These are phyloP conservation scores for Rhodophaea formosa DNA, from an alignment of 2,888 invertebrate species.

Conservation along the genomic window DNA sequence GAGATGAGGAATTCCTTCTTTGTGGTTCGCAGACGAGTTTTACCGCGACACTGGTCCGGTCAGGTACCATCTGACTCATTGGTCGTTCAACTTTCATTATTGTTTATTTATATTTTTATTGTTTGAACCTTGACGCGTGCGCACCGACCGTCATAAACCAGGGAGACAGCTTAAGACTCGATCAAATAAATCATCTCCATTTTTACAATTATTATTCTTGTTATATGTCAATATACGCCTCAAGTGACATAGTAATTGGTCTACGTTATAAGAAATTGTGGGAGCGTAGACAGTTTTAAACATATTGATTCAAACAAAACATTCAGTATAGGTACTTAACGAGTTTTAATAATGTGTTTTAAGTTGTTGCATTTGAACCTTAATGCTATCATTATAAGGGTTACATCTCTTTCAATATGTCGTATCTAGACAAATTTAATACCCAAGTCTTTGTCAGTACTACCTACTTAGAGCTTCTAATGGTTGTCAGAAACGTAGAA, in stretches of 20 bases:
- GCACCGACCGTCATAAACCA: conserved; percentile 19
- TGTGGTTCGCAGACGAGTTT: conserved; percentile 53
- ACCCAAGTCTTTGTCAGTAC: neutral
- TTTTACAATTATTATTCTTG: conserved; percentile 11
- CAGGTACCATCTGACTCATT: conserved; percentile 73
- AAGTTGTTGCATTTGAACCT: too few species aligned
- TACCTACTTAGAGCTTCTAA: neutral
- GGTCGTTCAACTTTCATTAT: conserved; percentile 76
- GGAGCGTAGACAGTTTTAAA: neutral
- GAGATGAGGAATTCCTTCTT: conserved; percentile 52
- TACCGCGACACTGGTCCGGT: conserved; percentile 46
- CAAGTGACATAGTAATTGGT: conserved; percentile 10
- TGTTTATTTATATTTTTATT: conserved; percentile 70
- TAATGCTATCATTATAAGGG: too few species aligned
- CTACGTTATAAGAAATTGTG: conserved; percentile 14
- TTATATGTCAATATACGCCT: conserved; percentile 1
- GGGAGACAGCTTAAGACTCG: conserved; percentile 7
- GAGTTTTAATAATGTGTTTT: neutral
- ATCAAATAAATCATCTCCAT: conserved; percentile 11
- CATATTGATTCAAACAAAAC: neutral
- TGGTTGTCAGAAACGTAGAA: neutral
- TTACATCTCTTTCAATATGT: too few species aligned
- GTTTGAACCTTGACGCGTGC: conserved; percentile 55
- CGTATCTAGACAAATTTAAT: neutral
- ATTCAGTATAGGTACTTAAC: neutral